Base-by-base conservation (phyloP, 2,113 vertebrate species). In the Otis tarda region DNA sequence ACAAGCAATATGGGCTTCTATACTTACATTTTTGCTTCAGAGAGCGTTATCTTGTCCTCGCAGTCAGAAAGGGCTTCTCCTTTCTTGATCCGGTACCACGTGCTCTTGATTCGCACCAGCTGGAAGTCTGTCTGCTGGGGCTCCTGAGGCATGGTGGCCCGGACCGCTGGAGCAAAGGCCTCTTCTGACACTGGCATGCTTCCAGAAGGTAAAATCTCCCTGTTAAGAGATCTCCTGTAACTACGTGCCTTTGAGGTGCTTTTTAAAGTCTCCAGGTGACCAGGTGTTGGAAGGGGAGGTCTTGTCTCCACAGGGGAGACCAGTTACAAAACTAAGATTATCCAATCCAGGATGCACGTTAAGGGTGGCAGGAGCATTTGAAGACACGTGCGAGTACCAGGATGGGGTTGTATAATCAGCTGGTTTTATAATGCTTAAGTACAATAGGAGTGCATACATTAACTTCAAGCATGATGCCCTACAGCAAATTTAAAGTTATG, bases 1-100 rank as follows among this genome's bases (percentile, higher is more conserved):
- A 9, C 0, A 12, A 35, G 5, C 24, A 52, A 16, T 2, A 0
- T 6, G 39, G 25, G 31, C 61, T 81, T 59, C 24, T 20, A 16
- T 95, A 98, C 98, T 98, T 71, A 98, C 98, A 99, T 98, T 97
- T 98, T 98, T 53, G 98, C 98, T 89, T 98, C 91, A 1, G 98
- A 98, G n/a, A 98, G 90, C 59, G 81, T 95, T 24, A 97, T 43
- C 53, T 83, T 18, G 8, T 94, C 91, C 93, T 98, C 10, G 4
- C 94, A 14, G 22, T 90, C 13, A 7, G 83, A 86, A 45, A 88
- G 53, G 57, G 52, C 25, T 97, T 97, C 83, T 81, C 97, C 86
- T 76, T 90, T 97, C 95, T 95, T 97, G 60, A 98, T 69, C 22
- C 98, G 82, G 70, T 84, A 97, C 98, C 98, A 98, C 0, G 98